A percentile compares a stretch with the other conserved stretches of the same genome.
Conservation (phyloP, 2,797 vertebrate genomes). For the Oophaga sylvatica region DNA sequence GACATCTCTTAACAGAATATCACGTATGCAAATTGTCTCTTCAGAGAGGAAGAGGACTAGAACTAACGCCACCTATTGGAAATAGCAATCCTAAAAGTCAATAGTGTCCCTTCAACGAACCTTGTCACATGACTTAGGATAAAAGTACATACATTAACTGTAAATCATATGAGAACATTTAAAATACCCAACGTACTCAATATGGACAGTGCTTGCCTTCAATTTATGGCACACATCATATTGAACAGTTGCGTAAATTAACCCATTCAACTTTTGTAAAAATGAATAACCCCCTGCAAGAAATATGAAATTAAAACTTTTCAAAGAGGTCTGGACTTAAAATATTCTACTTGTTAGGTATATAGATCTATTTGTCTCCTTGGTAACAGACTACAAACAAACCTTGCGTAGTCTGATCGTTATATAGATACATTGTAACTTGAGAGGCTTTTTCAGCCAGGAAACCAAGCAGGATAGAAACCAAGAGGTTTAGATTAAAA, state of each 20-base stretch:
- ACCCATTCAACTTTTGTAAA: not conserved
- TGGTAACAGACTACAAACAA: conserved; percentile 13
- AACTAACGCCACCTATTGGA: no score
- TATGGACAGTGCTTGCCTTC: not conserved
- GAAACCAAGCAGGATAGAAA: not conserved
- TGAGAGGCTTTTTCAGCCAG: not conserved
- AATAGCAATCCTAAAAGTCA: no score
- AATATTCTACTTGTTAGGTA: not conserved
- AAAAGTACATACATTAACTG: not conserved
- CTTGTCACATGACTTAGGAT: no score
- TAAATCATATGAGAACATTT: not conserved
- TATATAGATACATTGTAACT: not conserved
- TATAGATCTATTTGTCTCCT: not conserved
- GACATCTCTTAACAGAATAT: no score
- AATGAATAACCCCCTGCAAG: not conserved
- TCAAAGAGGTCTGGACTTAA: not conserved
- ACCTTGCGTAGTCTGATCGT: not conserved
- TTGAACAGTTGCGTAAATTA: no score
- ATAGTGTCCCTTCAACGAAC: no score
- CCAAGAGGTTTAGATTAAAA: not conserved
- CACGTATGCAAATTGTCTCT: no score
- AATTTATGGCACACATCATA: not conserved
- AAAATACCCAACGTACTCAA: not conserved
- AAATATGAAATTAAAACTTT: not conserved
- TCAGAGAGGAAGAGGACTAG: no score